Percentiles rank a stretch among this genome's conserved stretches.
These are phyloP conservation scores for Choristoneura fumiferana DNA, from an alignment of 1,140 invertebrate species.

Conservation along the genomic window DNA sequence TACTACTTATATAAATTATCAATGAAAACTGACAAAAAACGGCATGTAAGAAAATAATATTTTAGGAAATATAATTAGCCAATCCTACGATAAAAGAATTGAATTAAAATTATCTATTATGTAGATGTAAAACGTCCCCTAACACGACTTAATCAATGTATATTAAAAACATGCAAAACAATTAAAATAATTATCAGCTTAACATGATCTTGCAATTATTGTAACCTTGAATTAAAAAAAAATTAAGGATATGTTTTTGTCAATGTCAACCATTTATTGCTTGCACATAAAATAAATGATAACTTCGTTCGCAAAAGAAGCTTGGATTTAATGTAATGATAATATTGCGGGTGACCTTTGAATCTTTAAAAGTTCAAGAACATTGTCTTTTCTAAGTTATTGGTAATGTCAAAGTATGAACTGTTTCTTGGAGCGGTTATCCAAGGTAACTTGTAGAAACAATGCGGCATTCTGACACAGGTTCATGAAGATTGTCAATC, in stretches of 20 bases:
- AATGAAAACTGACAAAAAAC: too few species aligned
- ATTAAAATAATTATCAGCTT: too few species aligned
- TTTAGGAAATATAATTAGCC: too few species aligned
- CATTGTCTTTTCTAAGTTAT: constrained; percentile 11
- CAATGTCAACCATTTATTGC: constrained; percentile 4
- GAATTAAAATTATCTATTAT: too few species aligned
- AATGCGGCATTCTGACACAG: constrained; percentile 3
- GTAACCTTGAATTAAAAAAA: neutral
- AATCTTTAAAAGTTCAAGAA: constrained; percentile 12
- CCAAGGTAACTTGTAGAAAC: constrained; percentile 8
- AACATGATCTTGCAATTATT: neutral
- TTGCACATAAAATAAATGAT: constrained; percentile 5
- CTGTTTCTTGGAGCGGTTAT: constrained; percentile 7
- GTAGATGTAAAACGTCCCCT: too few species aligned
- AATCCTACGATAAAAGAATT: too few species aligned
- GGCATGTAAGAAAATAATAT: too few species aligned
- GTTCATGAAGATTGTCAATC: neutral
- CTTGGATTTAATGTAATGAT: constrained; percentile 7
- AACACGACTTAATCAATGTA: too few species aligned
- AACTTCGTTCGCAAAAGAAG: constrained; percentile 7
- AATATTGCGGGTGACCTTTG: constrained; percentile 8
- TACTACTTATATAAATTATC: too few species aligned
- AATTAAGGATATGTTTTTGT: constrained; percentile 7
- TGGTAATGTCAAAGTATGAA: constrained; percentile 14
- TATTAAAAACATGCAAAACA: too few species aligned